Conservation (phyloP, 2,797 vertebrate species). For the Knipowitschia caucasica region DNA sequence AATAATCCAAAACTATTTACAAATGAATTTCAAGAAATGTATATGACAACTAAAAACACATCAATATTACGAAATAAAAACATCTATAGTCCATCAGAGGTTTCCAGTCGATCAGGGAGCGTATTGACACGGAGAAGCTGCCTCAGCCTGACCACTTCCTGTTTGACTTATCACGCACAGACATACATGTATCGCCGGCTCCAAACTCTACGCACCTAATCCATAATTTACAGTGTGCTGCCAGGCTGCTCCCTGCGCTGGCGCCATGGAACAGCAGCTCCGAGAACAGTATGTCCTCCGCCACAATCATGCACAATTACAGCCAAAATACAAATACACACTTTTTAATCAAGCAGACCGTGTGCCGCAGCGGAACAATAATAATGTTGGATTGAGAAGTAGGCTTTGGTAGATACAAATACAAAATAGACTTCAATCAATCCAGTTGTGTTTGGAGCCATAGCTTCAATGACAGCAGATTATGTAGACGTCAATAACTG, state of each 20-base stretch:
- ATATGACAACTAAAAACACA: too few relatives aligned
- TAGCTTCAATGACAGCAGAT: slow-evolving; percentile 13
- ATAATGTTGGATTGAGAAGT: not conserved
- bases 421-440: not conserved
- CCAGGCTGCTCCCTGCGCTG: slow-evolving; percentile 60
- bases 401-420: slow-evolving; percentile 1
- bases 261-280: slow-evolving; percentile 65
- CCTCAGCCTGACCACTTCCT: not conserved
- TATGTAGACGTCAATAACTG: slow-evolving; percentile 3
- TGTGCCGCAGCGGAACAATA: not conserved
- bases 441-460: not conserved
- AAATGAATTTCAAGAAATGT: too few relatives aligned
- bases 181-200: slow-evolving; percentile 29
- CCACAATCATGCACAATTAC: slow-evolving; percentile 9
- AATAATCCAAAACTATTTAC: too few relatives aligned
- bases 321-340: slow-evolving; percentile 4
- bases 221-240: slow-evolving; percentile 72
- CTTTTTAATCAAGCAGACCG: not conserved
- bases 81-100: not conserved
- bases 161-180: slow-evolving; percentile 14
- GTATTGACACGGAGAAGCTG: not conserved
- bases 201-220: slow-evolving; percentile 59
- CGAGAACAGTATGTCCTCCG: slow-evolving; percentile 61
- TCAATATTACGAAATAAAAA: not conserved
- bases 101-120: not conserved